Percentiles rank a stretch among this genome's conserved stretches.
These are phyloP conservation scores for Euthynnus affinis DNA, from an alignment of 2,797 vertebrate species.

Conservation along the genomic window DNA sequence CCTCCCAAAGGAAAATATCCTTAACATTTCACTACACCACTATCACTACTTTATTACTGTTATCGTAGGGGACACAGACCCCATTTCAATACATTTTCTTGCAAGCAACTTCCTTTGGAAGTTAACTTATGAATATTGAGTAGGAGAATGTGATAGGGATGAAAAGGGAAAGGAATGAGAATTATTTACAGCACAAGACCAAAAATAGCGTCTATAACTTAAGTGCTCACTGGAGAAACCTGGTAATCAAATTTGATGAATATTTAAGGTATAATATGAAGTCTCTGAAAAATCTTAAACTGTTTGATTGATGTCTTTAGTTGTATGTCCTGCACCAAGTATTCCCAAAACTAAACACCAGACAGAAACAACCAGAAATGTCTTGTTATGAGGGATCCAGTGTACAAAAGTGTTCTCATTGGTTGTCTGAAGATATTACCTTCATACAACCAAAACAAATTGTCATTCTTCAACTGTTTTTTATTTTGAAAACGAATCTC, in stretches of 20 bases:
- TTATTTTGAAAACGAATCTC: no score
- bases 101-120: neutral
- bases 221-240: neutral
- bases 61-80: neutral
- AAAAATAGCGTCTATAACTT: neutral
- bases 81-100: slow-evolving; percentile 8
- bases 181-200: neutral
- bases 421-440: no score
- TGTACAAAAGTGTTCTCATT: no score
- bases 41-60: neutral
- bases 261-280: neutral
- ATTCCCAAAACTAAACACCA: no score
- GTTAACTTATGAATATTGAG: slow-evolving; percentile 3
- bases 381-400: no score
- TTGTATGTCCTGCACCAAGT: no score
- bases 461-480: no score
- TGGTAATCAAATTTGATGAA: neutral
- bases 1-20: neutral
- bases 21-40: neutral
- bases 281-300: no score
- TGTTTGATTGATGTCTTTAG: no score
- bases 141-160: neutral
- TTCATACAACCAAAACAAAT: no score
- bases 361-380: no score
- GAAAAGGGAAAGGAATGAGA: neutral